phyloP scores from a whole-genome alignment of 2,113 vertebrate genomes.

The Lanius collurio region DNA sequence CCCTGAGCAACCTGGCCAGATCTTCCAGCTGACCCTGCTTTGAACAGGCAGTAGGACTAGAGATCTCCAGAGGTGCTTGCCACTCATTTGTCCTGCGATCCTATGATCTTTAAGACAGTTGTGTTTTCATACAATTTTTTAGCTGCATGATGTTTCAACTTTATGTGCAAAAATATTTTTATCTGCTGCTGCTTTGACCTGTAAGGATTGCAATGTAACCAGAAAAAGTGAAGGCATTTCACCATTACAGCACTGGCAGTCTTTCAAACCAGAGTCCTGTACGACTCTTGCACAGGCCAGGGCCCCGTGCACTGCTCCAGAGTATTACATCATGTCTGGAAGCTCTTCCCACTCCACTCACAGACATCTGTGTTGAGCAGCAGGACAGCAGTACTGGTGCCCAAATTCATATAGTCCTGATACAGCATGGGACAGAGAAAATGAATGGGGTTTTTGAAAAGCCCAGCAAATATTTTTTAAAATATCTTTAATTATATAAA shows the following conservation, averaged over 20 bases:
- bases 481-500: neutral
- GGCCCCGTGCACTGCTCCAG: neutral
- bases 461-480: neutral
- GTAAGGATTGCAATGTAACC: neutral
- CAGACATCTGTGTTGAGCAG: neutral
- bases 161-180: neutral
- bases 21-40: neutral
- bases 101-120: neutral
- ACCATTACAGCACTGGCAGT: neutral
- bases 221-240: neutral
- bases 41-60: neutral
- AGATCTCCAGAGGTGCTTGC: neutral
- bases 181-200: neutral
- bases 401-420: neutral
- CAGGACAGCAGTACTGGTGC: neutral
- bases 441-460: neutral
- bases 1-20: neutral
- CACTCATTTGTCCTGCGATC: neutral
- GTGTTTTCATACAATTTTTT: neutral
- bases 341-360: neutral
- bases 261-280: neutral
- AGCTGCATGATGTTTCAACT: neutral
- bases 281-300: accelerated
- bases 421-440: neutral
- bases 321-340: neutral